These are phyloP conservation scores for Ptilonorhynchus violaceus DNA, from an alignment of 2,113 vertebrate species.

Conservation along the genomic window DNA sequence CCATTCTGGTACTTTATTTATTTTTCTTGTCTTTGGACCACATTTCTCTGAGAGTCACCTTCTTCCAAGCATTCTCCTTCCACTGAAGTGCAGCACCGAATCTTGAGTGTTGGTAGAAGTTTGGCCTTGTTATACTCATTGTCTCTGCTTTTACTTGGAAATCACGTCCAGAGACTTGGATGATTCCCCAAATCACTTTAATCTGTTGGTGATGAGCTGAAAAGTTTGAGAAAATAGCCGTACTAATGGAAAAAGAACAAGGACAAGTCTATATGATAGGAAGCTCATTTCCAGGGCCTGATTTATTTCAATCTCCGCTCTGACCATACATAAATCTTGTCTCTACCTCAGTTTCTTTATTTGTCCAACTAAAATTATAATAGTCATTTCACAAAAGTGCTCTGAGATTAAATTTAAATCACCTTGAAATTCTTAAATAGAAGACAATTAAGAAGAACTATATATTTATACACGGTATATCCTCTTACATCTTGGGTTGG, in stretches of 20 bases:
- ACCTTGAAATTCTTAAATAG: constrained; percentile 53
- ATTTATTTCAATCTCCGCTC: constrained; percentile 26
- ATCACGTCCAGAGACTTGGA: constrained; percentile 43
- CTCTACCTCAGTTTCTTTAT: constrained; percentile 56
- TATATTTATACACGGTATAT: constrained; percentile 52
- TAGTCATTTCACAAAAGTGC: constrained; percentile 19
- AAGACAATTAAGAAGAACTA: constrained; percentile 58
- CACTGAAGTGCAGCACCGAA: neutral
- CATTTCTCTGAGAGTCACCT: neutral
- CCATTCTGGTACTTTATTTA: constrained; percentile 65
- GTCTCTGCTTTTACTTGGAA: constrained; percentile 7
- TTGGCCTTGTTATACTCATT: neutral
- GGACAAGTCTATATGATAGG: constrained; percentile 45
- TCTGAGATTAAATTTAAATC: constrained; percentile 48
- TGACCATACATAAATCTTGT: constrained; percentile 30
- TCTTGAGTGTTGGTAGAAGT: neutral
- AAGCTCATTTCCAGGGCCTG: constrained; percentile 49
- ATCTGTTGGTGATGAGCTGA: constrained; percentile 62
- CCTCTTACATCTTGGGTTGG: constrained; percentile 47
- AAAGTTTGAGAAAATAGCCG: constrained; percentile 49
- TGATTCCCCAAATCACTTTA: constrained; percentile 46
- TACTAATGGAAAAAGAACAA: constrained; percentile 57
- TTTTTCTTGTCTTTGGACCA: neutral
- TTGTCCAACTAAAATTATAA: constrained; percentile 40
- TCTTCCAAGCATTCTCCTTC: neutral